Base-by-base conservation (phyloP, 2,113 vertebrate genomes). In the Pelecanus crispus region DNA sequence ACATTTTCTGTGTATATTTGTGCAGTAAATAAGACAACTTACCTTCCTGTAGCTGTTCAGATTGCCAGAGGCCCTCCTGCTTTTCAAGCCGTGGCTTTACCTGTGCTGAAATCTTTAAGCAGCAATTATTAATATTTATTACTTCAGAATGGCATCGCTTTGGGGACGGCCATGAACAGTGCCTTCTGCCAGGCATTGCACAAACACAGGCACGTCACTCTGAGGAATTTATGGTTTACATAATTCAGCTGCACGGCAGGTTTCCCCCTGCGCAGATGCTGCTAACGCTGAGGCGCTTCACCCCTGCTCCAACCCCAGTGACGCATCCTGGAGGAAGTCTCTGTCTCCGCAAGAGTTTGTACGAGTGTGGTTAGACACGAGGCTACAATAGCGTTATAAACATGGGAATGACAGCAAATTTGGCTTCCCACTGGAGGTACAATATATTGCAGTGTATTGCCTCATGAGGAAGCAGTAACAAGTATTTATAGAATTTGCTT, bases 111-210 rank as follows among this genome's bases (percentile, higher is more conserved):
- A 85, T 91, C 70, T 89, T 91, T 81, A 95, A 63, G 56, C 49
- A 89, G 65, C 38, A 63, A 52, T 81, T 63, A 92, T 95, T 95
- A 92, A 95, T 97, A 95, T 97, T 94, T 96, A 95, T 95, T 91
- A 74, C 81, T 53, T 91, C 63, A 67, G 86, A 94, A 74, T 0
- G 0, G 34, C 62, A 28, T 50, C 84, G 32, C 93, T 92, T 85
- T 95, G 81, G 81, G 90, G 42, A 86, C 3, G 15, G 79, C 87
- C 36, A 12, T 45, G 70, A 95, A 61, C 70, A 66, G 63, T 63
- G 77, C 68, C 73, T 95, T 95, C 93, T 90, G 71, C 81, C 70
- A 94, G 84, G 81, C 87, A 25, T 14, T 85, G 85, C 75, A 58
- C 65, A 91, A 50, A 81, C 87, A 67, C 78, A 42, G 53, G 62